Evolutionary conservation across 2,113 vertebrate species (phyloP).

Genomic region (Atherinomorus stipes): DNA sequence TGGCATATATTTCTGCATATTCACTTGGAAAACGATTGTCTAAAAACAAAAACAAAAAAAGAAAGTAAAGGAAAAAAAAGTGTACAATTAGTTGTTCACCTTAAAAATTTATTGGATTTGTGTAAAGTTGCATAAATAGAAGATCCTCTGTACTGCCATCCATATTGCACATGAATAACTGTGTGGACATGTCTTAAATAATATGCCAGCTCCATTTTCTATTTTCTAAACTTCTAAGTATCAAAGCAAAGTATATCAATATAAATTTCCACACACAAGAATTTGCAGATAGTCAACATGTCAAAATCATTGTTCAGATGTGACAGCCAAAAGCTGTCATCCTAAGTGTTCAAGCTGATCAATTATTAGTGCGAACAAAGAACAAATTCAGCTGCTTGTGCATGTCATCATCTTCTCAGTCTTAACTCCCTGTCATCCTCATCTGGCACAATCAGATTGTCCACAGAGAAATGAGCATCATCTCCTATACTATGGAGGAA

Average conservation of each 20-base stretch:
- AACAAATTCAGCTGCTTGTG: background rate
- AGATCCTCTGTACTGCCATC: background rate
- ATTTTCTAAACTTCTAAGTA: slow-evolving; percentile 40
- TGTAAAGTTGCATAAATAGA: background rate
- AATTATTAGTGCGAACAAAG: slow-evolving; percentile 19
- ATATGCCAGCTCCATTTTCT: background rate
- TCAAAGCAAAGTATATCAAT: slow-evolving; percentile 36
- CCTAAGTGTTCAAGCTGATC: slow-evolving; percentile 29
- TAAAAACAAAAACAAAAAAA: no score
- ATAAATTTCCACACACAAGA: slow-evolving; percentile 28
- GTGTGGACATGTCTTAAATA: background rate
- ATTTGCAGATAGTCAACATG: slow-evolving; percentile 22
- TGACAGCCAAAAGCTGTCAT: slow-evolving; percentile 17
- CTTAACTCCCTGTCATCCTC: slow-evolving; percentile 68
- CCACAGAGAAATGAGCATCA: slow-evolving; percentile 63
- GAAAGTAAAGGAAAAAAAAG: no score
- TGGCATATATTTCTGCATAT: no score
- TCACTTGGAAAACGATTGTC: no score
- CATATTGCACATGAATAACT: background rate
- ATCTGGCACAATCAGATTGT: slow-evolving; percentile 68
- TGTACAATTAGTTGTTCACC: background rate
- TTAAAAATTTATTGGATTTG: slow-evolving; percentile 1
- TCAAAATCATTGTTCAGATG: slow-evolving; percentile 49
- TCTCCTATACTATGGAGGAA: slow-evolving; percentile 75
- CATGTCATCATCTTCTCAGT: slow-evolving; percentile 68